Conservation (phyloP, 1,140 invertebrate species). For the Rhopalosiphum maidis region DNA sequence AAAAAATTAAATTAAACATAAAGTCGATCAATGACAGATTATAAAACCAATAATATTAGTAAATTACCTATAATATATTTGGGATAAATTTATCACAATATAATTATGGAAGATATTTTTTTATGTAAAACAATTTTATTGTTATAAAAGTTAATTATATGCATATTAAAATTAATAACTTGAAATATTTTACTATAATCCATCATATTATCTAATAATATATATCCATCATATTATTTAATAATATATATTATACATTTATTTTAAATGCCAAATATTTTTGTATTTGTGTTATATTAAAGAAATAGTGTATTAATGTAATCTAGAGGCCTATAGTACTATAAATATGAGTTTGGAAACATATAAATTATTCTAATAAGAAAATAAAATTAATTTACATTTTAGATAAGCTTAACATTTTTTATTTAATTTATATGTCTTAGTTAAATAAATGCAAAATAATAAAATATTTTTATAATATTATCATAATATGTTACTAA, state of each 20-base stretch:
- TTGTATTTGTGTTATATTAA: background rate
- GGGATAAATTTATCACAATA: background rate
- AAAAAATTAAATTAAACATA: too few relatives aligned
- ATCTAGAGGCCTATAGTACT: background rate
- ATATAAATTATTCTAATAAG: too few relatives aligned
- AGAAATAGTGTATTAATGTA: background rate
- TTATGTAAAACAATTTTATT: background rate
- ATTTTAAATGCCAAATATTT: background rate
- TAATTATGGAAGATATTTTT: background rate
- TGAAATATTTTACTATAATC: background rate
- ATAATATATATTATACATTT: too few relatives aligned
- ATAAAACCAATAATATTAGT: background rate
- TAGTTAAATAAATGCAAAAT: too few relatives aligned
- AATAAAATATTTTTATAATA: too few relatives aligned
- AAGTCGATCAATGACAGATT: too few relatives aligned
- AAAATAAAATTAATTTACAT: too few relatives aligned
- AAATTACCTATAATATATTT: background rate
- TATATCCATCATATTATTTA: too few relatives aligned
- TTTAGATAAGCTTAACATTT: background rate
- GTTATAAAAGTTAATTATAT: background rate
- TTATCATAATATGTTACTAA: too few relatives aligned
- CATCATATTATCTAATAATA: background rate
- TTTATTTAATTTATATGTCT: background rate
- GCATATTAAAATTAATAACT: background rate
- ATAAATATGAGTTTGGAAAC: too few relatives aligned